A percentile compares a stretch with the other conserved stretches of the same genome.
Conservation (phyloP, 2,797 vertebrate species). For the Poliocrania exsul region DNA sequence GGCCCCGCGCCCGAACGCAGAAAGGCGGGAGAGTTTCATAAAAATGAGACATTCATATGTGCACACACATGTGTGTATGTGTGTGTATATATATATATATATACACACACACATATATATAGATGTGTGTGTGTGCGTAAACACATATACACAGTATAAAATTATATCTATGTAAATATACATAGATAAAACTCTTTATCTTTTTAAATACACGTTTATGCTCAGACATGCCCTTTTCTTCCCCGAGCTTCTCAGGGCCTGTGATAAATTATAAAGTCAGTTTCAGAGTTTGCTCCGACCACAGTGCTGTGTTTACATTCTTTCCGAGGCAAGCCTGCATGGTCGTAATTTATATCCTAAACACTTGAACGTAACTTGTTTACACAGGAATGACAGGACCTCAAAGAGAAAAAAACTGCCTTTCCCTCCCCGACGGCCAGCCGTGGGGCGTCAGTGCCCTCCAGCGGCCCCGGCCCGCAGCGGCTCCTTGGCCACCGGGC, state of each 20-base stretch:
- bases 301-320: constrained; percentile 89
- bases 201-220: constrained; percentile 58
- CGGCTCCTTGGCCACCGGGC: not conserved
- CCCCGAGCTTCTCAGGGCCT: constrained; percentile 75
- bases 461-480: constrained; percentile 51
- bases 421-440: not conserved
- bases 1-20: rapidly evolving
- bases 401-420: constrained; percentile 71
- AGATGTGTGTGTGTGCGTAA: too few relatives aligned
- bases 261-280: constrained; percentile 86
- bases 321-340: constrained; percentile 83
- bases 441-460: constrained; percentile 66
- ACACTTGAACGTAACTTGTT: constrained; percentile 86
- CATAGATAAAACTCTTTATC: not conserved
- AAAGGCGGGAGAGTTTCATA: not conserved
- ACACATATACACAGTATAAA: not conserved
- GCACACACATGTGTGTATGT: rapidly evolving
- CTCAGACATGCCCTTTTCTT: constrained; percentile 54
- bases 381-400: constrained; percentile 83
- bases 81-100: rapidly evolving
- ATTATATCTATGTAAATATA: not conserved
- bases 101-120: rapidly evolving
- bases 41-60: not conserved
- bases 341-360: constrained; percentile 88
- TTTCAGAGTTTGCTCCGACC: constrained; percentile 82